These are phyloP conservation scores for Drosophila mauritiana DNA, from an alignment of 1,140 invertebrate genomes.

Conservation along the genomic window DNA sequence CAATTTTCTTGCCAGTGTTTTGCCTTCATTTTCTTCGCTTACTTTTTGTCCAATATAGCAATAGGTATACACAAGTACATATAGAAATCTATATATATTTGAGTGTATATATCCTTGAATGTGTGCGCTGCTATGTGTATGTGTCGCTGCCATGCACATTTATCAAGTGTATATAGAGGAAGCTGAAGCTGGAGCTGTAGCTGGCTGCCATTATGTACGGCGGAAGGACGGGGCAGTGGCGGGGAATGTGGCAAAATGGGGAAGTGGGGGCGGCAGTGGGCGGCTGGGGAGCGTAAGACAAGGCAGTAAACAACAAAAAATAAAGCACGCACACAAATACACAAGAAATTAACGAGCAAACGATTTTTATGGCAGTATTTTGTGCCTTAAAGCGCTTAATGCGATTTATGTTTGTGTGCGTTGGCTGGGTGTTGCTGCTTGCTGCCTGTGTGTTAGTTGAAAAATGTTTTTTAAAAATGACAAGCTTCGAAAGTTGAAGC, in stretches of 20 bases:
- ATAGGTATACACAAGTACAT: slow-evolving; percentile 43
- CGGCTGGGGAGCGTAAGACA: slow-evolving; percentile 60
- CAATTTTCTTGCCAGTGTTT: slow-evolving; percentile 43
- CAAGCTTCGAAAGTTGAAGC: slow-evolving; percentile 84
- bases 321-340: slow-evolving; percentile 69
- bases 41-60: slow-evolving; percentile 58
- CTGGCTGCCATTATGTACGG: slow-evolving; percentile 54
- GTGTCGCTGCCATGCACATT: slow-evolving; percentile 51
- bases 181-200: slow-evolving; percentile 61
- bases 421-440: neutral
- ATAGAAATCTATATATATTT: slow-evolving; percentile 22
- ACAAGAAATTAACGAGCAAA: slow-evolving; percentile 83
- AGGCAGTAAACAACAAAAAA: slow-evolving; percentile 76
- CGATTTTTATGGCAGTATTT: slow-evolving; percentile 83
- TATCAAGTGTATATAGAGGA: slow-evolving; percentile 61
- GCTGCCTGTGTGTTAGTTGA: slow-evolving; percentile 69
- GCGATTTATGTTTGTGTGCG: slow-evolving; percentile 61
- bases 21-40: slow-evolving; percentile 56
- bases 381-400: slow-evolving; percentile 83
- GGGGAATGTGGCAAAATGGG: slow-evolving; percentile 22
- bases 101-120: slow-evolving; percentile 18
- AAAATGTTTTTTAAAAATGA: slow-evolving; percentile 84
- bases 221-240: slow-evolving; percentile 14
- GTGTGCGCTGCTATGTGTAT: slow-evolving; percentile 43
- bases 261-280: slow-evolving; percentile 1